phyloP scores from a whole-genome alignment of 2,113 vertebrate species.

The Ceratotherium simum region DNA sequence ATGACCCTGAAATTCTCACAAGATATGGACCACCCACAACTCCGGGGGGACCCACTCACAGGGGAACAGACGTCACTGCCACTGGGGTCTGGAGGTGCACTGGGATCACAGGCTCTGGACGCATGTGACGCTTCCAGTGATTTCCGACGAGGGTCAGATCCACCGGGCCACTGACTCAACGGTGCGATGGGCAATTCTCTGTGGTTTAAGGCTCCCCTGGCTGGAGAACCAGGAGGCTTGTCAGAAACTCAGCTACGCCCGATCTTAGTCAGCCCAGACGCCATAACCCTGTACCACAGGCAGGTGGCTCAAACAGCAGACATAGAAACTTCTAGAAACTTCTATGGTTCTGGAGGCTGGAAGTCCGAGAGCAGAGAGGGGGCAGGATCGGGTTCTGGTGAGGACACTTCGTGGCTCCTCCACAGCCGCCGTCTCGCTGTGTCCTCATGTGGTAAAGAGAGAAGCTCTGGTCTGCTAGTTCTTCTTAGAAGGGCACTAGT shows the following conservation, averaged over 20 bases:
- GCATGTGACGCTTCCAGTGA: not conserved
- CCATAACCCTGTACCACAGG: no score
- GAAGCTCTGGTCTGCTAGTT: not conserved
- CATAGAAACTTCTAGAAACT: not conserved
- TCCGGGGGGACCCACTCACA: accelerated
- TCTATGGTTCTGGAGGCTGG: not conserved
- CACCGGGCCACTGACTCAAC: not conserved
- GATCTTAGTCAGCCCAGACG: accelerated
- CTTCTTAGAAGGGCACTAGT: not conserved
- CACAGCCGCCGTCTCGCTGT: accelerated
- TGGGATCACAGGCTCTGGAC: not conserved
- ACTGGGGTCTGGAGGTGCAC: not conserved
- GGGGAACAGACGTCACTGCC: not conserved
- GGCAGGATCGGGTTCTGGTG: not conserved
- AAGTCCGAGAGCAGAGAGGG: not conserved
- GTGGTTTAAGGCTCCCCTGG: no score
- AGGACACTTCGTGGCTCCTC: not conserved
- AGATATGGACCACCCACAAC: no score
- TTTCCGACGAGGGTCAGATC: no score
- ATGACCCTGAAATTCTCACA: not conserved
- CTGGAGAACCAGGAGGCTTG: not conserved
- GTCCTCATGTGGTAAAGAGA: not conserved
- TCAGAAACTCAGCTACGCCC: not conserved
- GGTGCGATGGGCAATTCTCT: no score
- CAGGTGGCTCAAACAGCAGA: not conserved